These are phyloP conservation scores for Caenorhabditis imperialis DNA, from an alignment of 2,888 invertebrate genomes.

Conservation along the genomic window DNA sequence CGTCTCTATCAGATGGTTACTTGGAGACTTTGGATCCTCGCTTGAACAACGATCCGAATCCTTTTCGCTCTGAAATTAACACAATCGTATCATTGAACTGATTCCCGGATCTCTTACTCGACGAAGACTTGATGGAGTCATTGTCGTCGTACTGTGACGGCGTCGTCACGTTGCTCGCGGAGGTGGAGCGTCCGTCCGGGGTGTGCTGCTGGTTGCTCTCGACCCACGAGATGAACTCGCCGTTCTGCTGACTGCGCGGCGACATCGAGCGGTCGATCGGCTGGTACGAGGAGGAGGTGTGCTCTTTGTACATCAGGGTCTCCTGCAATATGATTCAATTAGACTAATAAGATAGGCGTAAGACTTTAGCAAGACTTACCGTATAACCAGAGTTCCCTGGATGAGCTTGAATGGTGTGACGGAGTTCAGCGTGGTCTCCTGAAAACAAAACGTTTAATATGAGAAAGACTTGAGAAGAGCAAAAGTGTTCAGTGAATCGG, in stretches of 20 bases:
- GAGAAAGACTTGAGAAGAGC: too few species aligned
- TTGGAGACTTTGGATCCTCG: slow-evolving; percentile 56
- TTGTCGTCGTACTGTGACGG: slow-evolving; percentile 55
- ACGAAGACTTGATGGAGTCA: slow-evolving; percentile 56
- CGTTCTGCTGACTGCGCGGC: slow-evolving; percentile 43
- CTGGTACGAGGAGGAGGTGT: slow-evolving; percentile 49
- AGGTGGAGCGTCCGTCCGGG: slow-evolving; percentile 38
- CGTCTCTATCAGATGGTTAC: slow-evolving; percentile 33
- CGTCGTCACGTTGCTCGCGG: slow-evolving; percentile 38
- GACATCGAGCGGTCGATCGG: slow-evolving; percentile 45
- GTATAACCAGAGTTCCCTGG: slow-evolving; percentile 51
- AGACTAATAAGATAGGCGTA: neutral
- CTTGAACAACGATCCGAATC: slow-evolving; percentile 56
- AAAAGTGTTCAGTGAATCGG: neutral
- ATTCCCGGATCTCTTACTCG: slow-evolving; percentile 23
- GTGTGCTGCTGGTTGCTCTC: slow-evolving; percentile 55
- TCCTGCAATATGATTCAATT: too few species aligned
- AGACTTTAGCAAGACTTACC: slow-evolving; percentile 11
- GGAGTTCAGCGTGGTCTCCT: slow-evolving; percentile 44
- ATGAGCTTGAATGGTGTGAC: slow-evolving; percentile 30
- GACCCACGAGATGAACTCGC: slow-evolving; percentile 65
- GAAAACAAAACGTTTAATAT: slow-evolving; percentile 12
- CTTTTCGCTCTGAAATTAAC: slow-evolving; percentile 58
- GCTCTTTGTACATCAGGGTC: slow-evolving; percentile 56
- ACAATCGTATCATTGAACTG: too few species aligned